phyloP scores from a whole-genome alignment of 2,113 vertebrate species.

The Polypterus bichir region DNA sequence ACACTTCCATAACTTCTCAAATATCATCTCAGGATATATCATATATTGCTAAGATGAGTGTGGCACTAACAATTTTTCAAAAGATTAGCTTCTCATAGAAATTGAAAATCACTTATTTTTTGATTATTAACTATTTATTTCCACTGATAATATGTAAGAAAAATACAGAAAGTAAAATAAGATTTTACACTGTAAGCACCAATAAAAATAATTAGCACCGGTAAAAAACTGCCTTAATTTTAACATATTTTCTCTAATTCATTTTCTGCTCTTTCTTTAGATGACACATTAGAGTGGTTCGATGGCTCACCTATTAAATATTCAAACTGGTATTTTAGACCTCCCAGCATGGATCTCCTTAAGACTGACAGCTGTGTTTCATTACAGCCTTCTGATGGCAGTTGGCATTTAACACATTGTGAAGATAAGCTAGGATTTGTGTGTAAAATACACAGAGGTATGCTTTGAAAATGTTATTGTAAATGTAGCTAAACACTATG shows the following conservation, averaged over 20 bases:
- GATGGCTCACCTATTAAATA: constrained; percentile 64
- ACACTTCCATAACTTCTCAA: too few species aligned
- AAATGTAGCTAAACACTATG: not conserved
- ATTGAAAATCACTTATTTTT: too few species aligned
- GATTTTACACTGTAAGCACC: too few species aligned
- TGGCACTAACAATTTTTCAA: too few species aligned
- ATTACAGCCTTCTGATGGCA: constrained; percentile 52
- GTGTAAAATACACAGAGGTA: constrained; percentile 73
- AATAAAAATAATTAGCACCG: too few species aligned
- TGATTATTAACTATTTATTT: too few species aligned
- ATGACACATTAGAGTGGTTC: constrained; percentile 56
- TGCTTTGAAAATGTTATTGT: constrained; percentile 10
- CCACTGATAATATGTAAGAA: too few species aligned
- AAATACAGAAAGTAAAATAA: too few species aligned
- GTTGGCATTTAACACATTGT: constrained; percentile 65
- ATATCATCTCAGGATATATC: too few species aligned
- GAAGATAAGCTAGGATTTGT: constrained; percentile 62
- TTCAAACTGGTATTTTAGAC: constrained; percentile 67
- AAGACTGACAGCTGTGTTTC: constrained; percentile 55
- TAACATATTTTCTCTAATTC: not conserved
- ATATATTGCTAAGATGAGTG: too few species aligned
- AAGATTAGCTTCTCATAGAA: too few species aligned
- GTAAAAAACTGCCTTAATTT: not conserved
- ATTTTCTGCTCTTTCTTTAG: constrained; percentile 37
- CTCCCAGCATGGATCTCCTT: constrained; percentile 44